Evolutionary conservation across 2,113 vertebrate genomes (phyloP).

Genomic region (Vulpes ferrilata): DNA sequence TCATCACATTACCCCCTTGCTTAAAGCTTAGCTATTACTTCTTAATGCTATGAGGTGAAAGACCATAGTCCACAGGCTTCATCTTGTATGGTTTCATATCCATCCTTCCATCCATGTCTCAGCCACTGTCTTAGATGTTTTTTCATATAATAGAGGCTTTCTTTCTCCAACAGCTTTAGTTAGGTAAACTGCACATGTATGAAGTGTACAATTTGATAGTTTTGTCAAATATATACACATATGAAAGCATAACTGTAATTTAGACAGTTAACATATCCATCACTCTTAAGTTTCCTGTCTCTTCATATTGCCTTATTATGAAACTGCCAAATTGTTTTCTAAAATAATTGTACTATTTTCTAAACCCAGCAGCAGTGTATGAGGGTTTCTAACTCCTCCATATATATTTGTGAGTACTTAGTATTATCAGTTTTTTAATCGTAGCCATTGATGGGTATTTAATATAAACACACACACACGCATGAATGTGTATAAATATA

Average conservation of each 20-base stretch:
- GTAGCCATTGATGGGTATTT: neutral
- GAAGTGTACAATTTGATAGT: neutral
- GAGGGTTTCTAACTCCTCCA: neutral
- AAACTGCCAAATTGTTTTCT: neutral
- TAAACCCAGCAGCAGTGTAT: neutral
- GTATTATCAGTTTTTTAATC: neutral
- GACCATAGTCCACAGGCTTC: neutral
- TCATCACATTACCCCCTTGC: neutral
- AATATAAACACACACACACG: neutral
- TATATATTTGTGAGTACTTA: neutral
- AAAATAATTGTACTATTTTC: neutral
- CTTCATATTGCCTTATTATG: neutral
- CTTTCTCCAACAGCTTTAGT: neutral
- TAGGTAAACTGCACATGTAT: neutral
- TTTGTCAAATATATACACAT: neutral
- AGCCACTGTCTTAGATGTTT: neutral
- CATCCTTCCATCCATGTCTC: neutral
- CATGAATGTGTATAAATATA: too few relatives aligned
- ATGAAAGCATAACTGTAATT: neutral
- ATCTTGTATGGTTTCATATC: neutral
- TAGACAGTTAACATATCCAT: neutral
- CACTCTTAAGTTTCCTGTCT: neutral
- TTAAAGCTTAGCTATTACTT: neutral
- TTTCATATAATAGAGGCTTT: neutral
- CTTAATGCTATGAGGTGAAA: neutral